Evolutionary conservation across 2,113 vertebrate genomes (phyloP), one percentile per base, ranked within the genome.

Genomic region (Oncorhynchus nerka): DNA sequence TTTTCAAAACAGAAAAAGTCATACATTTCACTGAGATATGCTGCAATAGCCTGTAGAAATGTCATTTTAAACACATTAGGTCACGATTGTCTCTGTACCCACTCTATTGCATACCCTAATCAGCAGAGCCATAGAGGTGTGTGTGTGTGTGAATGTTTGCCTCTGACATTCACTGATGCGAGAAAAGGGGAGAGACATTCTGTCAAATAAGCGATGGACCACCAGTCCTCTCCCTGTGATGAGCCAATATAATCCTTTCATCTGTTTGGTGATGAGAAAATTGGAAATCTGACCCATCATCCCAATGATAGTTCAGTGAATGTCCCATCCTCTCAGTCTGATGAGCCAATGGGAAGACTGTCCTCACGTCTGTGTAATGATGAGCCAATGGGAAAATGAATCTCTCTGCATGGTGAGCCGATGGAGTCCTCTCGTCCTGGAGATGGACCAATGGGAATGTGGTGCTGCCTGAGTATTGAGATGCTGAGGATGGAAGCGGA

Each of bases 241-340:
- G 84, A 15, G 55, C 3, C 19, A 81, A 82, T 28, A 83, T 26
- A 62, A 79, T 81, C 67, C 79, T 85, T 28, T 86, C 85, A 3
- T 86, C 81, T 22, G 76, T 64, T 51, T 84, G 80, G 68, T 75
- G 72, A n/a, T 76, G 85, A 73, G 68, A 81, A 84, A 83, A 85
- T 12, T 66, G 45, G 1, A 87, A 79, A 64, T 80, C 39, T 8
- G 72, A 24, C 8, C 78, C 85, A 45, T 77, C 83, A 73, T 76
- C 80, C 84, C 88, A 90, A 70, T 73, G 74, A 12, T 84, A 84
- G 55, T 55, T 49, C 32, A n/a, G 57, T 1, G 73, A 12, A 7
- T 19, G 26, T 5, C 83, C 79, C 19, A 68, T 0, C 75, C 82
- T 83, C 5, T 32, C 49, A 4, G 86, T 30, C 75, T 83, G 66